These are phyloP conservation scores for Xestia ashworthii DNA, from an alignment of 2,888 invertebrate species.

Conservation along the genomic window DNA sequence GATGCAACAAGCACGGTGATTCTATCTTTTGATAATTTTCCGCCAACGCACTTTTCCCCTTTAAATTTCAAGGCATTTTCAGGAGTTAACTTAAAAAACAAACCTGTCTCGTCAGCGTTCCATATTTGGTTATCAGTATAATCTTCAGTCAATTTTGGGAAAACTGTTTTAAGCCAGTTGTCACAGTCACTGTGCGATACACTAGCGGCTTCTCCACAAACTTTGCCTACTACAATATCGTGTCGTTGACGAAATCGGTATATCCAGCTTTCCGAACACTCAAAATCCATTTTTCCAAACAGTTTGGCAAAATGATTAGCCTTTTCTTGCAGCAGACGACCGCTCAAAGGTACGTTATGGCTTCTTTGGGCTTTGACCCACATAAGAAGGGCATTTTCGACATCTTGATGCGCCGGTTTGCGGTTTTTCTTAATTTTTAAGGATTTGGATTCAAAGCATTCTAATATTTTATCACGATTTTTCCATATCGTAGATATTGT, in stretches of 20 bases:
- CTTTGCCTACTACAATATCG: not conserved
- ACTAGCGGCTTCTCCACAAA: not conserved
- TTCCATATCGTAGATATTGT: not conserved
- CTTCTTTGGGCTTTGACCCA: constrained; percentile 3
- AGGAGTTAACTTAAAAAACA: not conserved
- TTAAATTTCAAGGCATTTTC: not conserved
- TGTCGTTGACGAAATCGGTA: not conserved
- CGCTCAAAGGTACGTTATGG: not conserved
- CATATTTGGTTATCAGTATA: not conserved
- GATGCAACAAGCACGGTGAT: constrained; percentile 1
- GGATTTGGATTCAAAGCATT: constrained; percentile 3
- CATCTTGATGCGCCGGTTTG: constrained; percentile 4
- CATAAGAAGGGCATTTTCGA: constrained; percentile 1
- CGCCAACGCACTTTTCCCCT: not conserved
- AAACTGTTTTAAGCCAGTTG: not conserved
- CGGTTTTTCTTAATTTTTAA: not conserved
- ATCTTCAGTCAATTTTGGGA: not conserved
- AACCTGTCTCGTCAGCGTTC: not conserved
- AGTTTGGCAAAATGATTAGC: not conserved
- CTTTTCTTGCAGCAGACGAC: not conserved
- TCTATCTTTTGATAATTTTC: not conserved
- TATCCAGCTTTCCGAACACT: not conserved
- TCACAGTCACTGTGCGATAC: not conserved
- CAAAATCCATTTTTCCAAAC: not conserved
- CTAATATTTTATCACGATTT: not conserved